Evolutionary conservation across 2,113 vertebrate genomes (phyloP).

Genomic region (Noturus placidus): DNA sequence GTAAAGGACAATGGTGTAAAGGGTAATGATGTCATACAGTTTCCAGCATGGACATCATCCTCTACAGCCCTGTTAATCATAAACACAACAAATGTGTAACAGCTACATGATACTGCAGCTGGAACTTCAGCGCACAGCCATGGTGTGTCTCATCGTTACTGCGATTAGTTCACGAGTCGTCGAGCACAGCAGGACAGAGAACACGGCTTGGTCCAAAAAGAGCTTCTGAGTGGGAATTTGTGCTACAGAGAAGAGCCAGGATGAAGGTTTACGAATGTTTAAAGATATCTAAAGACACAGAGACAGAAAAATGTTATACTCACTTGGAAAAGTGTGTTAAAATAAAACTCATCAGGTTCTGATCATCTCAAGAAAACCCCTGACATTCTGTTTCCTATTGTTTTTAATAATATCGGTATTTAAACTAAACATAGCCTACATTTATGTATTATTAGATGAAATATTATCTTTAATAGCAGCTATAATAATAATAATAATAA

Average conservation of each 20-base stretch:
- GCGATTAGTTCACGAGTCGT: conserved; percentile 59
- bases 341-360: not conserved
- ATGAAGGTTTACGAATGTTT: not conserved
- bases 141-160: conserved; percentile 49
- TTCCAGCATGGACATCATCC: not conserved
- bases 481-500: not conserved
- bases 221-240: not conserved
- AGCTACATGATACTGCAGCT: not conserved
- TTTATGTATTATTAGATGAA: not conserved
- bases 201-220: conserved; percentile 2
- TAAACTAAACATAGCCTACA: not conserved
- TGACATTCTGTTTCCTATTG: not conserved
- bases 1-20: conserved; percentile 12
- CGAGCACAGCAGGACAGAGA: conserved; percentile 41
- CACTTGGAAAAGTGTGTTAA: not conserved
- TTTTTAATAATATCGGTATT: not conserved
- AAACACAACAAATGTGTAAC: not conserved
- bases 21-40: not conserved
- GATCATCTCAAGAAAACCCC: not conserved
- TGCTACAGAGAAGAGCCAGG: not conserved
- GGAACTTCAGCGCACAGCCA: not conserved
- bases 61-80: not conserved
- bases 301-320: not conserved
- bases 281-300: not conserved
- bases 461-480: not conserved